Evolutionary conservation across 1,140 invertebrate species (phyloP).

Genomic region (Zaprionus gabonicus): DNA sequence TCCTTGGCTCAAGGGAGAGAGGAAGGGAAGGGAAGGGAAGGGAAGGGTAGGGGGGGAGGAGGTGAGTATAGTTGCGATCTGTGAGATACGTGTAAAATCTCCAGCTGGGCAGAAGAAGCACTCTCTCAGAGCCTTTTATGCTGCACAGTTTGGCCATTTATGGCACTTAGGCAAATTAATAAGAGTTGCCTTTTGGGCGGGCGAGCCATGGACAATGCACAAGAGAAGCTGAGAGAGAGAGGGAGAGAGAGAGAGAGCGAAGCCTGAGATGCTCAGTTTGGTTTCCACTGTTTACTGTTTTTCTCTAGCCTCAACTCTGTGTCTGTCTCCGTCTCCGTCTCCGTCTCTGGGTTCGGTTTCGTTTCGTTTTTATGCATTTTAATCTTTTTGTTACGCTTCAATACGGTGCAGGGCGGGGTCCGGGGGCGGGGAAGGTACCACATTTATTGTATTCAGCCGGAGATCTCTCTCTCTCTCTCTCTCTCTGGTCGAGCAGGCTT

Average conservation of each 20-base stretch:
- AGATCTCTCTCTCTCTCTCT: background rate
- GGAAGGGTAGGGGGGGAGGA: no score
- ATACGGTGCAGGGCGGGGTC: background rate
- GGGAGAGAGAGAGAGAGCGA: conserved; percentile 3
- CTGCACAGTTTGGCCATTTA: conserved; percentile 62
- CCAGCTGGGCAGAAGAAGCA: conserved; percentile 64
- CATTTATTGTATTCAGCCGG: conserved; percentile 62
- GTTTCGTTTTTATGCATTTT: conserved; percentile 62
- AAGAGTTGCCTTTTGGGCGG: conserved; percentile 58
- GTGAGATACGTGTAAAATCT: conserved; percentile 62
- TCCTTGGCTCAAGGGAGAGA: background rate
- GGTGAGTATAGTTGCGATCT: background rate
- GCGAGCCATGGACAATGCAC: conserved; percentile 35
- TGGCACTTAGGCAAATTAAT: conserved; percentile 82
- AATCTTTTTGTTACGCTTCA: conserved; percentile 60
- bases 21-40: background rate
- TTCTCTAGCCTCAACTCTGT: conserved; percentile 25
- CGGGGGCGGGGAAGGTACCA: conserved; percentile 13
- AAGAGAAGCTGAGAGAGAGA: background rate
- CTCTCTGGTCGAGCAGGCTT: conserved; percentile 40
- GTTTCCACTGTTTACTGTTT: conserved; percentile 3
- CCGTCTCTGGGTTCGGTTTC: conserved; percentile 3
- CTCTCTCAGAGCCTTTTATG: conserved; percentile 65
- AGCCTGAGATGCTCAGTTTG: background rate
- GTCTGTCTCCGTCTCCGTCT: background rate